Evolutionary conservation across 1,140 invertebrate genomes (phyloP).

Genomic region (Prorops nasuta): DNA sequence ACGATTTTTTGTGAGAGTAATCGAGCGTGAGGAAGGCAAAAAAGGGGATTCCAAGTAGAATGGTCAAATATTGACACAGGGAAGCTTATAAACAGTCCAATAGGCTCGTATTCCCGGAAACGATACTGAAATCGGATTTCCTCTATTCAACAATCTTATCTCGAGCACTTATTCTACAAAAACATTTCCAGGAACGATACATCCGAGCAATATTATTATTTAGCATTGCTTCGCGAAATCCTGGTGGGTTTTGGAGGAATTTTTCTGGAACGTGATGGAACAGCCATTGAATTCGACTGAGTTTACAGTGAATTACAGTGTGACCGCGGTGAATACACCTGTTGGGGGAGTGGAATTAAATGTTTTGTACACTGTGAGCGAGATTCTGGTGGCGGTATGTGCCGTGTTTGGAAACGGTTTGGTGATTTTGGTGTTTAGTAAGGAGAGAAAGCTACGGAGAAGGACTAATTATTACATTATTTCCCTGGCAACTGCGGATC

Average conservation of each 20-base stretch:
- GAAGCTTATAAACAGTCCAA: too few species aligned
- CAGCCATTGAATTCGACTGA: slow-evolving; percentile 25
- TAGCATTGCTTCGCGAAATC: slow-evolving; percentile 8
- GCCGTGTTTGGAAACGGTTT: slow-evolving; percentile 82
- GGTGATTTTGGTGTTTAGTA: slow-evolving; percentile 79
- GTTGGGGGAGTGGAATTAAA: slow-evolving; percentile 53
- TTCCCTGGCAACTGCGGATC: slow-evolving; percentile 81
- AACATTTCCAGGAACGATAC: too few species aligned
- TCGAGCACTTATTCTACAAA: too few species aligned
- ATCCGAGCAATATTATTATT: too few species aligned
- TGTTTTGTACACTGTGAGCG: slow-evolving; percentile 70
- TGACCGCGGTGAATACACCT: slow-evolving; percentile 7
- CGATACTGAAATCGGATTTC: too few species aligned
- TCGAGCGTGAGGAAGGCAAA: too few species aligned
- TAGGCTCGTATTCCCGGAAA: too few species aligned
- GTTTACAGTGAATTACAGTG: slow-evolving; percentile 26
- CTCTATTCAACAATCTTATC: too few species aligned
- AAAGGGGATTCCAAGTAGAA: too few species aligned
- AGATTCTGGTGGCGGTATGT: slow-evolving; percentile 76
- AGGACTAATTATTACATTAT: slow-evolving; percentile 91
- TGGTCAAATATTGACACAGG: too few species aligned
- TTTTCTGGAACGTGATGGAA: slow-evolving; percentile 34
- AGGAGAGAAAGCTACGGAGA: slow-evolving; percentile 72
- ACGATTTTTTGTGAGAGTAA: too few species aligned
- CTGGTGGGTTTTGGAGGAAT: slow-evolving; percentile 7